Conservation (phyloP, 2,113 vertebrate species). For the Mesocricetus auratus region DNA sequence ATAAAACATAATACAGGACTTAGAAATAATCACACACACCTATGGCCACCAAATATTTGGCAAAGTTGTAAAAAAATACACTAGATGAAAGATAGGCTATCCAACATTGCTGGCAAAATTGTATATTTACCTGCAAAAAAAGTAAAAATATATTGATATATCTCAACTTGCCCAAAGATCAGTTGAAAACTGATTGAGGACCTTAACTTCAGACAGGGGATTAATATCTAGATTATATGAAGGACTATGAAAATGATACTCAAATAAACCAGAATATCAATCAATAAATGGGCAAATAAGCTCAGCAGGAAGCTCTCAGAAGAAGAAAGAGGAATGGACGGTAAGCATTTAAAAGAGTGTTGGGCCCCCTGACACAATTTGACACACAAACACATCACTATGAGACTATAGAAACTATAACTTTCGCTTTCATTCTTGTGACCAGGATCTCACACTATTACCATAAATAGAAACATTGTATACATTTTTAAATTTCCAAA, state of each 20-base stretch:
- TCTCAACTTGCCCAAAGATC: background rate
- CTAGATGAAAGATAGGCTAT: background rate
- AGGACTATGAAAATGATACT: background rate
- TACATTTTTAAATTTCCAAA: background rate
- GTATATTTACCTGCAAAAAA: background rate
- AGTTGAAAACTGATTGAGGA: background rate
- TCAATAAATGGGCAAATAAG: background rate
- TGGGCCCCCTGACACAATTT: background rate
- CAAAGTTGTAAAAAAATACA: background rate
- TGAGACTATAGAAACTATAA: no score
- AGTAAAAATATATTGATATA: background rate
- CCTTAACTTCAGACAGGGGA: background rate
- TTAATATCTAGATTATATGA: background rate
- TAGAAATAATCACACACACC: background rate
- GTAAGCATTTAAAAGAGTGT: background rate
- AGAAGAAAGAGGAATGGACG: background rate
- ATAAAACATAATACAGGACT: background rate
- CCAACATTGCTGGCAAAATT: background rate
- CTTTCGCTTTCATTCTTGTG: background rate
- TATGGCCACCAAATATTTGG: background rate
- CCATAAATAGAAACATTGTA: background rate
- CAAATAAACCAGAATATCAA: background rate
- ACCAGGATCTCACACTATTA: background rate
- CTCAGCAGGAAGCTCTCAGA: background rate
- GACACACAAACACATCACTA: background rate